Evolutionary conservation across 2,797 vertebrate species (phyloP), one percentile per base, ranked within the genome.

Genomic region (Sphenodon punctatus): DNA sequence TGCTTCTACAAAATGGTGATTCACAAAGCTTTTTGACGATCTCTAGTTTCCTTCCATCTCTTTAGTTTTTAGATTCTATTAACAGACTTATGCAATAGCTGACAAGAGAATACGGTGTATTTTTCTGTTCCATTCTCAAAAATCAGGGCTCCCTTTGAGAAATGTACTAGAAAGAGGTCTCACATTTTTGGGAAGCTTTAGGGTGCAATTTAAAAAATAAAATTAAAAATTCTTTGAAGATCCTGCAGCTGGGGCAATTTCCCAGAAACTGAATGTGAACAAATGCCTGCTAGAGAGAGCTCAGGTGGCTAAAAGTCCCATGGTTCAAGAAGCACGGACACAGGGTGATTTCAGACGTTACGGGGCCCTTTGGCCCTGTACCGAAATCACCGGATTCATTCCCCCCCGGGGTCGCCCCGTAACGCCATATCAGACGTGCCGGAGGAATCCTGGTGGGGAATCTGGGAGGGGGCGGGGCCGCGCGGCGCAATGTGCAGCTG

Each of bases 281-380:
- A 78, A 72, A 69, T 81, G 83, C 61, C 3, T 5, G 70, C 53
- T 81, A 73, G 8, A 73, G 84, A 87, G 58, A 42, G 42, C 49
- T 60, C 73, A 82, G 70, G 80, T 86, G 73, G 85, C 63, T 59
- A 74, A n/a, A n/a, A n/a, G n/a, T n/a, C n/a, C n/a, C n/a, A n/a
- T n/a, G n/a, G n/a, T n/a, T n/a, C n/a, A n/a, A n/a, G n/a, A n/a
- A n/a, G n/a, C n/a, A n/a, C n/a, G n/a, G n/a, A n/a, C n/a, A n/a
- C n/a, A n/a, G n/a, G n/a, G n/a, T n/a, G n/a, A n/a, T n/a, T n/a
- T n/a, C n/a, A n/a, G n/a, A n/a, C n/a, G n/a, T n/a, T n/a, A n/a
- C n/a, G n/a, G n/a, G n/a, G n/a, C n/a, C n/a, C n/a, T n/a, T n/a
- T n/a, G n/a, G n/a, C n/a, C n/a, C n/a, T n/a, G n/a, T n/a, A n/a